These are phyloP conservation scores for Campopleginae sp. DNA, from an alignment of 2,888 invertebrate genomes.

Conservation along the genomic window DNA sequence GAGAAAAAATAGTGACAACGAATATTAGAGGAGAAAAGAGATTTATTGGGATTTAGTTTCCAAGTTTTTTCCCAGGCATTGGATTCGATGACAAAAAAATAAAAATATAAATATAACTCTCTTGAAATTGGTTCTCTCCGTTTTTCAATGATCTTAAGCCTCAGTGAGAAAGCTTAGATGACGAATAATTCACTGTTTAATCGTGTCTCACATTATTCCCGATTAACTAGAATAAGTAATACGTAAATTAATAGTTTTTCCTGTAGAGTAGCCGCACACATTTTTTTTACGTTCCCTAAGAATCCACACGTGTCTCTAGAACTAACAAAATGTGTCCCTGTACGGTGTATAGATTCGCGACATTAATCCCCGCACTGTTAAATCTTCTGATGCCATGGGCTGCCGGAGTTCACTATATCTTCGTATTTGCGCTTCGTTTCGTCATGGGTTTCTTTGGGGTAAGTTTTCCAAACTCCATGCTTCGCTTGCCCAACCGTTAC, in stretches of 20 bases:
- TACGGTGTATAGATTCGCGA: constrained; percentile 77
- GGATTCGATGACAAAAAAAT: background rate
- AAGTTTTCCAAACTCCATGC: constrained; percentile 70
- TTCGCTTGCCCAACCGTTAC: background rate
- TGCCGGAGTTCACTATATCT: constrained; percentile 75
- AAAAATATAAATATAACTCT: background rate
- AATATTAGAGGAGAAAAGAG: background rate
- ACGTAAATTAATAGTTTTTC: background rate
- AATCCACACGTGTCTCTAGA: background rate
- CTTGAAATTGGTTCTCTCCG: too few relatives aligned
- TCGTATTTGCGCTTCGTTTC: constrained; percentile 80
- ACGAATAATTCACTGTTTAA: background rate
- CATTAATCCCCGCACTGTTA: constrained; percentile 81
- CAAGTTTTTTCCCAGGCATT: too few relatives aligned
- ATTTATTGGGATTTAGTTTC: background rate
- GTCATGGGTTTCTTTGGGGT: constrained; percentile 83
- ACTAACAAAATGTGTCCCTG: constrained; percentile 45
- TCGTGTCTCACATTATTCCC: background rate
- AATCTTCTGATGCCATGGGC: constrained; percentile 82
- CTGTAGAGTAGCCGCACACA: background rate
- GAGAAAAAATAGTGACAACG: background rate
- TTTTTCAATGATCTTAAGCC: too few relatives aligned
- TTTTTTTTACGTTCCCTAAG: background rate
- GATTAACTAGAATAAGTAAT: background rate
- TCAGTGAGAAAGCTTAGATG: background rate